Conservation (phyloP, 1,140 invertebrate species). For the Dendrolimus punctatus region DNA sequence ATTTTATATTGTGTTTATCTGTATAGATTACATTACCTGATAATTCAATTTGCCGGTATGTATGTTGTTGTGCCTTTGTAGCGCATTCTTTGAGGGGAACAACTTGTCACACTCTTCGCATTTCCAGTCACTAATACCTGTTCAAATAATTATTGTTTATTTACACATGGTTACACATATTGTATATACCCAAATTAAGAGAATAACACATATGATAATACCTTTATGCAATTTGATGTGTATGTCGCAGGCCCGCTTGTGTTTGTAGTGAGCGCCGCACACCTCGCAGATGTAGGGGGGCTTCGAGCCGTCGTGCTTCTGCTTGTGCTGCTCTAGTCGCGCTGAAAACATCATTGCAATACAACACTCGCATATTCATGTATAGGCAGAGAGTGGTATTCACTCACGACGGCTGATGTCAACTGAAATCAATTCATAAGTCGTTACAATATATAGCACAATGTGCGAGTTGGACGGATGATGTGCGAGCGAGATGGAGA, state of each 20-base stretch:
- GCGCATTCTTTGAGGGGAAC: constrained; percentile 79
- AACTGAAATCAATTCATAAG: no score
- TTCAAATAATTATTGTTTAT: not conserved
- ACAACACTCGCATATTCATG: no score
- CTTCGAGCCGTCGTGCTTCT: constrained; percentile 57
- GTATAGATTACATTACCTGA: constrained; percentile 50
- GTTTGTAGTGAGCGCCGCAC: constrained; percentile 78
- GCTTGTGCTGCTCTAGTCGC: constrained; percentile 57
- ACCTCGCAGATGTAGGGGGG: constrained; percentile 71
- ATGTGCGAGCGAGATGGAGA: no score
- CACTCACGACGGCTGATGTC: no score
- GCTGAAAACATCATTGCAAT: constrained; percentile 25
- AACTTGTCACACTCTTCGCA: constrained; percentile 85
- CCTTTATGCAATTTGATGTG: constrained; percentile 79
- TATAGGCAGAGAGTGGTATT: no score
- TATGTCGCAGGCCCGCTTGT: constrained; percentile 76
- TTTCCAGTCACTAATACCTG: constrained; percentile 78
- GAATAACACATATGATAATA: no score
- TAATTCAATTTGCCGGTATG: constrained; percentile 79
- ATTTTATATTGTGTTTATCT: no score
- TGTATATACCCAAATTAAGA: not conserved
- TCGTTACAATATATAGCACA: no score
- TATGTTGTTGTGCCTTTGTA: constrained; percentile 78
- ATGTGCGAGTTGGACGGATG: no score
- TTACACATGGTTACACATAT: not conserved